These are phyloP conservation scores for Onychomys arenicola DNA, from an alignment of 2,797 vertebrate species.

Conservation along the genomic window DNA sequence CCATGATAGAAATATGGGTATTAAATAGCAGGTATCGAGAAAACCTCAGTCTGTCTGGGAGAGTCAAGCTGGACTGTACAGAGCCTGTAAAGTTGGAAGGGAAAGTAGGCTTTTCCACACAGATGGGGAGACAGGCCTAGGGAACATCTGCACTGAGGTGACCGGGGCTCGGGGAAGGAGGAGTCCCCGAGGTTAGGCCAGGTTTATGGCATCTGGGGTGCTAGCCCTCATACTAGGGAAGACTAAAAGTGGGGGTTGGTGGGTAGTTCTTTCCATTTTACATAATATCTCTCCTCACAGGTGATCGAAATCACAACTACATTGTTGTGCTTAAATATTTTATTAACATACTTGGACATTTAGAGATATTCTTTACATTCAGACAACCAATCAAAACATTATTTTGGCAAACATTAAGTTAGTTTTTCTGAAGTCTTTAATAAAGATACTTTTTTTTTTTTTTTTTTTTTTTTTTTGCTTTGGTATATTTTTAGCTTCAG, in stretches of 20 bases:
- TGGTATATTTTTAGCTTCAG: neutral
- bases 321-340: neutral
- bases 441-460: neutral
- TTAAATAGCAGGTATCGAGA: neutral
- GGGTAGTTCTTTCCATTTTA: slow-evolving; percentile 34
- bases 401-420: neutral
- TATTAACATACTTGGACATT: neutral
- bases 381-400: slow-evolving; percentile 28
- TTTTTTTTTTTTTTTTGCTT: neutral
- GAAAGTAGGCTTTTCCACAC: neutral
- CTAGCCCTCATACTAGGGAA: neutral
- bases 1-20: neutral
- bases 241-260: neutral
- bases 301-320: neutral
- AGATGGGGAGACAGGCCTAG: neutral
- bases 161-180: neutral
- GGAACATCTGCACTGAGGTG: neutral
- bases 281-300: neutral
- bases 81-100: neutral
- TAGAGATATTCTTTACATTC: slow-evolving; percentile 3
- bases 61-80: neutral
- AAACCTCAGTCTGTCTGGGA: neutral
- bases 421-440: slow-evolving; percentile 45
- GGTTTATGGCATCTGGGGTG: neutral
- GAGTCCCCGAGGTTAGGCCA: neutral